These are phyloP conservation scores for Drosophila guanche DNA, from an alignment of 1,140 invertebrate genomes.

Conservation along the genomic window DNA sequence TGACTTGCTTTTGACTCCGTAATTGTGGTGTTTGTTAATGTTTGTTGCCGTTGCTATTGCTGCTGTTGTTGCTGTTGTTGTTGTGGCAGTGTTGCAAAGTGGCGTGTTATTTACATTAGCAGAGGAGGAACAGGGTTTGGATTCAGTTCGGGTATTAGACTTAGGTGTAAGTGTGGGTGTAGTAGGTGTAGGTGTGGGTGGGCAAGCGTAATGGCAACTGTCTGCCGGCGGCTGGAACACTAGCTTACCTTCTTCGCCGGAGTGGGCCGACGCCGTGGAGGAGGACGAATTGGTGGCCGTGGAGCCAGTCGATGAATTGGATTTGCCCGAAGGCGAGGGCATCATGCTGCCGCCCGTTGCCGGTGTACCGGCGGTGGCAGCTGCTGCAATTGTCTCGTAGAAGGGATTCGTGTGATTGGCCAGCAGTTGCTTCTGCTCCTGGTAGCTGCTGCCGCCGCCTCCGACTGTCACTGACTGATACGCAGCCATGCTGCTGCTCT, in stretches of 20 bases:
- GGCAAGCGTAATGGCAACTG: conserved; percentile 34
- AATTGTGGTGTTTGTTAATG: conserved; percentile 35
- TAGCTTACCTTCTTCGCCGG: conserved; percentile 81
- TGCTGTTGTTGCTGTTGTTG: conserved; percentile 37
- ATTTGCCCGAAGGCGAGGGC: conserved; percentile 79
- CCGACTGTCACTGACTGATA: conserved; percentile 32
- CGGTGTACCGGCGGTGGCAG: conserved; percentile 2
- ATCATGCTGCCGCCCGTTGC: conserved; percentile 51
- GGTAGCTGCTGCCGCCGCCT: conserved; percentile 38
- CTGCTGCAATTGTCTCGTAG: conserved; percentile 60
- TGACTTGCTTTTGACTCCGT: conserved; percentile 26
- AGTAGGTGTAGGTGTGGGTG: conserved; percentile 1
- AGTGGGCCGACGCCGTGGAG: conserved; percentile 57
- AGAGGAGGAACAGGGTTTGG: conserved; percentile 27
- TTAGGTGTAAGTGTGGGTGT: conserved; percentile 1
- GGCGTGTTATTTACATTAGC: conserved; percentile 74
- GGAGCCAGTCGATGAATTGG: conserved; percentile 79
- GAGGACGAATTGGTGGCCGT: conserved; percentile 76
- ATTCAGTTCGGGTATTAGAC: conserved; percentile 2
- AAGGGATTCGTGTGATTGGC: conserved; percentile 80
- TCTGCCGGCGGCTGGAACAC: conserved; percentile 16
- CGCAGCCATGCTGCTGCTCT: conserved; percentile 34
- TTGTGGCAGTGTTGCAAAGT: conserved; percentile 44
- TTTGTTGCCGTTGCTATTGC: conserved; percentile 40
- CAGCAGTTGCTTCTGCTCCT: conserved; percentile 72